phyloP scores from a whole-genome alignment of 2,113 vertebrate species.

The Trochalopteron elliotii region DNA sequence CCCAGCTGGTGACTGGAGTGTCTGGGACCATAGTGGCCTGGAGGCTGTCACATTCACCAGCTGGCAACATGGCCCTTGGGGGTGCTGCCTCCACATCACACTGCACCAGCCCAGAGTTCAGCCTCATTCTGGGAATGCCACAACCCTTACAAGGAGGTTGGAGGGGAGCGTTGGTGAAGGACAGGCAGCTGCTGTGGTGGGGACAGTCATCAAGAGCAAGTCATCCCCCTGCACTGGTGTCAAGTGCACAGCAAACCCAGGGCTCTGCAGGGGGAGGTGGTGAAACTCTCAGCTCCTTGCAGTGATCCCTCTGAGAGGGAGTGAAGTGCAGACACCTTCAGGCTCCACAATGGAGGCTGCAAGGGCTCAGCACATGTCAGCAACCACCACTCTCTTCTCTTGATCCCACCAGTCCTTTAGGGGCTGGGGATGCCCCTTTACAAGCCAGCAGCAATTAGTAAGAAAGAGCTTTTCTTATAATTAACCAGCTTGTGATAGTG shows the following conservation, averaged over 20 bases:
- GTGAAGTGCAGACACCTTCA: slow-evolving; percentile 24
- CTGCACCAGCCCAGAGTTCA: accelerated
- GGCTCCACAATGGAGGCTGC: background rate
- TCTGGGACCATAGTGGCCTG: background rate
- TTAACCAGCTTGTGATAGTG: background rate
- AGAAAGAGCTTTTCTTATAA: background rate
- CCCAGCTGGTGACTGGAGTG: background rate
- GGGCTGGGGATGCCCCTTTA: background rate
- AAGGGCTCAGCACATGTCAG: background rate
- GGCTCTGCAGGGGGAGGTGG: background rate
- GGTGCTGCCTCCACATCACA: background rate
- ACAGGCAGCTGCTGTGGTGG: background rate
- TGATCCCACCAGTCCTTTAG: background rate
- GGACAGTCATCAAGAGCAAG: background rate
- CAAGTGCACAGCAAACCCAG: background rate
- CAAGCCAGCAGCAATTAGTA: background rate
- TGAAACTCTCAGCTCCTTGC: slow-evolving; percentile 2
- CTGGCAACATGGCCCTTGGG: background rate
- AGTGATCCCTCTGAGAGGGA: slow-evolving; percentile 2
- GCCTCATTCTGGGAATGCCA: accelerated
- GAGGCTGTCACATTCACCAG: background rate
- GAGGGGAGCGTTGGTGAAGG: background rate
- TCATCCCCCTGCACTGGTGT: background rate
- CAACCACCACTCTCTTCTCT: accelerated
- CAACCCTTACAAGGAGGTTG: accelerated